phyloP scores from a whole-genome alignment of 2,888 invertebrate species.

The Crioceris asparagi region DNA sequence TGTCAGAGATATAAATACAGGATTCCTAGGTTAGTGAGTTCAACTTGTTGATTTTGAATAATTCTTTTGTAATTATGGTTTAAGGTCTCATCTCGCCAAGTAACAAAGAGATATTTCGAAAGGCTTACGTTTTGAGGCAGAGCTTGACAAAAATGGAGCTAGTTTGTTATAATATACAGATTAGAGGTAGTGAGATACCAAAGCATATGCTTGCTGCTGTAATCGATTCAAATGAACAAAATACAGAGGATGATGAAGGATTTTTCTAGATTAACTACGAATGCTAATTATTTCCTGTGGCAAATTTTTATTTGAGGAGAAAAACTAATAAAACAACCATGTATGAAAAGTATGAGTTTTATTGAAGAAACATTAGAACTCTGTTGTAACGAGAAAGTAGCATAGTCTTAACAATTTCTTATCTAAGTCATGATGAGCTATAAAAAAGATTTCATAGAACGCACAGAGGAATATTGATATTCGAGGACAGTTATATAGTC shows the following conservation, averaged over 20 bases:
- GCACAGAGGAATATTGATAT: too few species aligned
- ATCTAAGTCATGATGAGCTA: too few species aligned
- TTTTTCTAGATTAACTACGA: slow-evolving; percentile 9
- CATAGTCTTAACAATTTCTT: too few species aligned
- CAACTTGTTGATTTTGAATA: neutral
- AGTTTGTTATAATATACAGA: slow-evolving; percentile 31
- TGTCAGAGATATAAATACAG: slow-evolving; percentile 55
- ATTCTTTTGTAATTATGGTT: slow-evolving; percentile 16
- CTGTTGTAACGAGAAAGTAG: too few species aligned
- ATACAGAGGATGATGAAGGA: slow-evolving; percentile 34
- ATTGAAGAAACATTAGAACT: too few species aligned
- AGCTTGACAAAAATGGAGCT: slow-evolving; percentile 76
- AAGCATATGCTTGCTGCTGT: slow-evolving; percentile 53
- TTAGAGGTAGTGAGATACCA: slow-evolving; percentile 56
- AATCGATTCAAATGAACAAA: slow-evolving; percentile 31
- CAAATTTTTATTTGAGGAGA: too few species aligned
- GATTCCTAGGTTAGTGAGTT: slow-evolving; percentile 44
- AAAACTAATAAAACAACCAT: too few species aligned
- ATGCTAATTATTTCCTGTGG: too few species aligned
- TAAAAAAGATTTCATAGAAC: too few species aligned
- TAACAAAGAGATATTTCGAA: slow-evolving; percentile 56
- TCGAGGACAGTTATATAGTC: too few species aligned
- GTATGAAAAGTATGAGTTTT: too few species aligned
- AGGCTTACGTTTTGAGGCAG: slow-evolving; percentile 58
- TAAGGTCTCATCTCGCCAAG: slow-evolving; percentile 39